Percentiles rank a stretch among this genome's conserved stretches.
Conservation (phyloP, 2,113 vertebrate species). For the Cyprinodon tularosa region DNA sequence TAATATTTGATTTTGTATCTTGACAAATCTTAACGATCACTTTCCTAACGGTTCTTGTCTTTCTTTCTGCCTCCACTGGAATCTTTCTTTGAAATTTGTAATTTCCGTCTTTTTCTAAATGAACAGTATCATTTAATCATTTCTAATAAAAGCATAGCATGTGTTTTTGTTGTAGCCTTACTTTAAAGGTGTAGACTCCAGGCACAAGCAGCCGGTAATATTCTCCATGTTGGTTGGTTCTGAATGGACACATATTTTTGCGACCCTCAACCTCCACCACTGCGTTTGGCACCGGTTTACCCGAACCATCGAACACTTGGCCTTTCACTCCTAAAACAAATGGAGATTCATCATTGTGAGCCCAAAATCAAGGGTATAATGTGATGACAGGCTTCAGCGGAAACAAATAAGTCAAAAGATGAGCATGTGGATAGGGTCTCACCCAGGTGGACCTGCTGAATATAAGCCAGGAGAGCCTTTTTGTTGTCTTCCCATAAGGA, state of each 20-base stretch:
- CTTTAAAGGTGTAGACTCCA: slow-evolving; percentile 88
- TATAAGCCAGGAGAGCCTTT: slow-evolving; percentile 85
- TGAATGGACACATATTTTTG: slow-evolving; percentile 86
- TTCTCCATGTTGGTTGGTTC: slow-evolving; percentile 86
- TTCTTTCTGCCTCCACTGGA: no score
- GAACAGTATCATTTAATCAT: not conserved
- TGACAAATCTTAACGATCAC: no score
- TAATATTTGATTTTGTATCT: no score
- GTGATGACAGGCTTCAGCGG: no score
- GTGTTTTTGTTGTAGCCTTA: slow-evolving; percentile 46
- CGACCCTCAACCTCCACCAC: slow-evolving; percentile 87
- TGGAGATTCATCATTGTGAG: not conserved
- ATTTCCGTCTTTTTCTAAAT: not conserved
- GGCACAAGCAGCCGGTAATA: slow-evolving; percentile 93
- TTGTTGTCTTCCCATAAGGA: slow-evolving; percentile 88
- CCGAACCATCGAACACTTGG: slow-evolving; percentile 82
- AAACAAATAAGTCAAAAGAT: not conserved
- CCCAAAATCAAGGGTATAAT: no score
- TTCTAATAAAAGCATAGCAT: not conserved
- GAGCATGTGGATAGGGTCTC: slow-evolving; percentile 17
- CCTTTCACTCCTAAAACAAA: slow-evolving; percentile 88
- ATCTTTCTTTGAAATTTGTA: not conserved
- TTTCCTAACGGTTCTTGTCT: no score
- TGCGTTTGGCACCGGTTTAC: slow-evolving; percentile 81
- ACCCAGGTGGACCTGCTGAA: slow-evolving; percentile 95